Percentiles rank a stretch among this genome's conserved stretches.
Evolutionary conservation across 2,113 vertebrate genomes (phyloP).

Genomic region (Mormyrus iriodes): DNA sequence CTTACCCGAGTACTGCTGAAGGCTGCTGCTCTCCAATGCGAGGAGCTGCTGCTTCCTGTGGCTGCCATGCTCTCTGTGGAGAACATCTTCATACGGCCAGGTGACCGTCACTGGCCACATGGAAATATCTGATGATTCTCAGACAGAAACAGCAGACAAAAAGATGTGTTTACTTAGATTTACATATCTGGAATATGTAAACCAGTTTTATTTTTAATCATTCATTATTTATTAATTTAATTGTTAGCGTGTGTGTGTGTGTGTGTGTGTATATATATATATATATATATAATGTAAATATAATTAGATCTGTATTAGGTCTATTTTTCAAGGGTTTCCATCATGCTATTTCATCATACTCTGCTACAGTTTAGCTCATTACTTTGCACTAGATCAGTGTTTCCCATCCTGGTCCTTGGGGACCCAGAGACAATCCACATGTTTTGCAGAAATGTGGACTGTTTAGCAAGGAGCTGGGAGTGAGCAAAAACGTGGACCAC

Average conservation of each 20-base stretch:
- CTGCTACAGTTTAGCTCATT: neutral
- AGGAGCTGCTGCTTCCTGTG: constrained; percentile 83
- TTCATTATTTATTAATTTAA: neutral
- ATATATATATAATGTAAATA: neutral
- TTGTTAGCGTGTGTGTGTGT: no score
- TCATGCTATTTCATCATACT: neutral
- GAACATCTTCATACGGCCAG: constrained; percentile 92
- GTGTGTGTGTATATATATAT: no score
- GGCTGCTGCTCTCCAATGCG: constrained; percentile 75
- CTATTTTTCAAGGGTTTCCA: no score
- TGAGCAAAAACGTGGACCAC: neutral
- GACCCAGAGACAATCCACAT: neutral
- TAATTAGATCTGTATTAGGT: neutral
- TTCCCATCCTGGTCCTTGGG: neutral
- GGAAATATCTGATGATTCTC: neutral
- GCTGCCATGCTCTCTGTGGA: constrained; percentile 95
- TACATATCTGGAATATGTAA: neutral
- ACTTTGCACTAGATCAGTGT: neutral
- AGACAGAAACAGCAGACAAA: neutral
- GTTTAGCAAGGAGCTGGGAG: neutral
- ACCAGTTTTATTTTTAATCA: neutral
- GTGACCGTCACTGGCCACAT: constrained; percentile 46
- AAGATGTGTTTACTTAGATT: neutral
- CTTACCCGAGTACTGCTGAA: constrained; percentile 83
- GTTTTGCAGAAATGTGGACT: neutral